Base-by-base conservation (phyloP, 2,888 invertebrate genomes). In the Idaea biselata region DNA sequence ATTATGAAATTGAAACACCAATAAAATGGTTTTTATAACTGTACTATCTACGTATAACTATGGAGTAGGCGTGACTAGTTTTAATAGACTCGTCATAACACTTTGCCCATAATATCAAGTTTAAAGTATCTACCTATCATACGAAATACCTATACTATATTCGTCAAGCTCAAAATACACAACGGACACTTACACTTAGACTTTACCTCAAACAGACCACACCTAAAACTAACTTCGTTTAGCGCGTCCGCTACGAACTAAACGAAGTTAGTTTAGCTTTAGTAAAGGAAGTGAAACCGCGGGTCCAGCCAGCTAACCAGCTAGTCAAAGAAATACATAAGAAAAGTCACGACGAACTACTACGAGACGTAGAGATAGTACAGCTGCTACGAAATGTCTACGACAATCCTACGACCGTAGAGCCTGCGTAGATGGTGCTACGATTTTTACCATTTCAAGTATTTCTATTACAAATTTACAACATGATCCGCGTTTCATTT, bases 11-110 rank as follows among this genome's bases (percentile, higher is more conserved):
- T 56, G 56, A 56, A 56, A 56, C 56, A 66, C 66, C 62, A 66
- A 68, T 70, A 71, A 71, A 68, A 70, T 68, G 63, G 63, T 70
- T 68, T 66, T 71, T 66, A 64, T 58, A 65, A 60, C 60, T 62
- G 60, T 67, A 64, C 63, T 63, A 66, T 63, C 63, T 60, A 64
- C 60, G 16, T 56, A 68, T 68, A 63, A 64, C 63, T 63, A 67
- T 62, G 53, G 44, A 62, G 64, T 68, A 69, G 63, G 67, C 68
- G 68, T 66, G 63, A 66, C 65, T 64, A 61, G 61, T 63, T 68
- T 56, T 56, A 56, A 44, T 56, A 56, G 18, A 14, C 56, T 11
- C 56, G 18, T 18, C 18, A 18, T 56, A 11, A 18, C 14, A 18
- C 18, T 56, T 17, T 17, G 18, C 11, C 18, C 16, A 16, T 16